Evolutionary conservation across 2,888 invertebrate species (phyloP).

Genomic region (Ligdia adustata): DNA sequence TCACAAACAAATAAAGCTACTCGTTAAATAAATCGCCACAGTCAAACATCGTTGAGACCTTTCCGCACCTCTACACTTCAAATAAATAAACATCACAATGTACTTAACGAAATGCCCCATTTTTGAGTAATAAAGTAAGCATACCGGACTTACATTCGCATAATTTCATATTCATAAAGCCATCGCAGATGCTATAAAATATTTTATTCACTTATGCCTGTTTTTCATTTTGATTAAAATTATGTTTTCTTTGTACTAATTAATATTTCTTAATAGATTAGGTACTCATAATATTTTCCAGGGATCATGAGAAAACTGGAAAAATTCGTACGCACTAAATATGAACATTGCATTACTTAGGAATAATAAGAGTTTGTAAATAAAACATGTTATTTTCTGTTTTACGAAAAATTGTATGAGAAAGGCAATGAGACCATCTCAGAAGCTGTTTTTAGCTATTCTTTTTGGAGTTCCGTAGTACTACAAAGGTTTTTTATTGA

Average conservation of each 20-base stretch:
- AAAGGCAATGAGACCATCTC: too few species aligned
- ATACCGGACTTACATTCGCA: constrained; percentile 15
- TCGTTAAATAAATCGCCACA: constrained; percentile 74
- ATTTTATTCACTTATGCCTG: constrained; percentile 6
- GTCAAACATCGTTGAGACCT: constrained; percentile 68
- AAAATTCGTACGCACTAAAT: too few species aligned
- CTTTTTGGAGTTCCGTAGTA: too few species aligned
- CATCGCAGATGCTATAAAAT: constrained; percentile 9
- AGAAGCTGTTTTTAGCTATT: too few species aligned
- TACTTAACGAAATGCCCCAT: constrained; percentile 48
- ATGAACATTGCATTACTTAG: too few species aligned
- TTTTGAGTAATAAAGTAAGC: constrained; percentile 31
- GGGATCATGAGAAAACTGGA: too few species aligned
- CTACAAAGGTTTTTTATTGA: too few species aligned
- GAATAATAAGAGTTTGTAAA: too few species aligned
- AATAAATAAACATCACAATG: constrained; percentile 67
- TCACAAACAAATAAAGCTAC: constrained; percentile 71
- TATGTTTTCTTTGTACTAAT: constrained; percentile 33
- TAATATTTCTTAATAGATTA: not conserved
- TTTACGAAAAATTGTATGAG: too few species aligned
- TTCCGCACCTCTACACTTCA: constrained; percentile 63
- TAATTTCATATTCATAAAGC: constrained; percentile 22
- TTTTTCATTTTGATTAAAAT: constrained; percentile 33
- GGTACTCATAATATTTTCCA: too few species aligned
- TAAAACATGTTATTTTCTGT: too few species aligned